Conservation (phyloP, 2,888 invertebrate species). For the Euzetes globulus region DNA sequence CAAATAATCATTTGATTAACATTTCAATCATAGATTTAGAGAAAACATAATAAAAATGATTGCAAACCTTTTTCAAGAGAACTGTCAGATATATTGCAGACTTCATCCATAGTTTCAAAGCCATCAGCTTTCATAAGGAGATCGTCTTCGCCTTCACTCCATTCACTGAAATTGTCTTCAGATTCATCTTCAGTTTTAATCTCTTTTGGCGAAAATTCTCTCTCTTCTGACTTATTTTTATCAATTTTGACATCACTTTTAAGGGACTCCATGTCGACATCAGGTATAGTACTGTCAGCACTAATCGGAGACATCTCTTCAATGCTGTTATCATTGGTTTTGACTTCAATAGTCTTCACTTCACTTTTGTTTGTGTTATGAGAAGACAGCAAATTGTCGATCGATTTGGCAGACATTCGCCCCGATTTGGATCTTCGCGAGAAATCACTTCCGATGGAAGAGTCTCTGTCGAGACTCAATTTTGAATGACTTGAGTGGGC, state of each 20-base stretch:
- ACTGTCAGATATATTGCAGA: slow-evolving; percentile 47
- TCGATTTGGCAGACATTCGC: background rate
- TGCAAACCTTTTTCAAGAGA: background rate
- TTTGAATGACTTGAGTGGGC: slow-evolving; percentile 17
- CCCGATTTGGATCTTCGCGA: slow-evolving; percentile 22
- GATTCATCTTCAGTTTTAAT: slow-evolving; percentile 24
- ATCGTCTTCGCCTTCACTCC: slow-evolving; percentile 73
- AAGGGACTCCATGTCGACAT: slow-evolving; percentile 1
- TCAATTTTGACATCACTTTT: background rate
- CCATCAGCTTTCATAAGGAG: slow-evolving; percentile 67
- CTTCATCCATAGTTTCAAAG: slow-evolving; percentile 42
- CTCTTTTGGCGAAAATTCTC: background rate
- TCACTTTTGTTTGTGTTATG: background rate
- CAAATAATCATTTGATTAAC: too few species aligned
- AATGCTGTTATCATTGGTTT: background rate
- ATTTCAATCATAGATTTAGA: background rate
- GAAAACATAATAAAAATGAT: background rate
- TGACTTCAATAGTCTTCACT: background rate
- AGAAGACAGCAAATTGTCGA: background rate
- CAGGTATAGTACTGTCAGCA: slow-evolving; percentile 7
- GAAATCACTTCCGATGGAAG: slow-evolving; percentile 23
- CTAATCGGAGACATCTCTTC: slow-evolving; percentile 27
- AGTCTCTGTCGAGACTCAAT: slow-evolving; percentile 11
- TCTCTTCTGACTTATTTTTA: background rate
- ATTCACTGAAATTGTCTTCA: slow-evolving; percentile 65